phyloP scores from a whole-genome alignment of 2,113 vertebrate genomes.

The Protobothrops flavoviridis region DNA sequence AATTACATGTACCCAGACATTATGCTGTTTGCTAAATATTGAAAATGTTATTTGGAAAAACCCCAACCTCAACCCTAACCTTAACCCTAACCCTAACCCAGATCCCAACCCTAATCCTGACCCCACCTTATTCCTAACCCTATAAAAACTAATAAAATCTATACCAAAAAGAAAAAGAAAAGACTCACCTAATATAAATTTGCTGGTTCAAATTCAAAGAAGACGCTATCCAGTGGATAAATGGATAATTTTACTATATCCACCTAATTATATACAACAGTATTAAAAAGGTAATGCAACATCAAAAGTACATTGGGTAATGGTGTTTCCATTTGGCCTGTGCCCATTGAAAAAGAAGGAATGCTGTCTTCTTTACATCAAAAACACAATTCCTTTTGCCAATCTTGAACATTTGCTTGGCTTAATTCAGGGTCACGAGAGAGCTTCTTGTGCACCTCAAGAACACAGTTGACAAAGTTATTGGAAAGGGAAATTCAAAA shows the following conservation, averaged over 20 bases:
- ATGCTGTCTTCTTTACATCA: neutral
- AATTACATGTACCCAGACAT: too few relatives aligned
- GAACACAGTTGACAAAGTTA: neutral
- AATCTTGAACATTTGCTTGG: neutral
- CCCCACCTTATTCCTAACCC: too few relatives aligned
- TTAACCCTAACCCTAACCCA: too few relatives aligned
- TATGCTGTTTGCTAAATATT: too few relatives aligned
- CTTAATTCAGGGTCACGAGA: neutral
- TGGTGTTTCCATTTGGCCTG: neutral
- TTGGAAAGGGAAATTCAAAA: neutral
- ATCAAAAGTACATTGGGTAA: neutral
- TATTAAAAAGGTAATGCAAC: neutral
- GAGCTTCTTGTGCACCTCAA: neutral
- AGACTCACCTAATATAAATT: neutral
- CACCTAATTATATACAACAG: neutral
- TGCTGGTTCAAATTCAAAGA: neutral
- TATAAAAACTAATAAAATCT: too few relatives aligned
- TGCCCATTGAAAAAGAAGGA: neutral
- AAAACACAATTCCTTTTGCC: neutral
- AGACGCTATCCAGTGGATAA: neutral
- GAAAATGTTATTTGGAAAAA: too few relatives aligned
- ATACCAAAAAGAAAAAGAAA: too few relatives aligned
- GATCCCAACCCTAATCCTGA: too few relatives aligned
- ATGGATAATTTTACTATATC: neutral
- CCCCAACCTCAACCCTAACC: too few relatives aligned